phyloP scores from a whole-genome alignment of 2,797 vertebrate genomes.

The Hippoglossus hippoglossus region DNA sequence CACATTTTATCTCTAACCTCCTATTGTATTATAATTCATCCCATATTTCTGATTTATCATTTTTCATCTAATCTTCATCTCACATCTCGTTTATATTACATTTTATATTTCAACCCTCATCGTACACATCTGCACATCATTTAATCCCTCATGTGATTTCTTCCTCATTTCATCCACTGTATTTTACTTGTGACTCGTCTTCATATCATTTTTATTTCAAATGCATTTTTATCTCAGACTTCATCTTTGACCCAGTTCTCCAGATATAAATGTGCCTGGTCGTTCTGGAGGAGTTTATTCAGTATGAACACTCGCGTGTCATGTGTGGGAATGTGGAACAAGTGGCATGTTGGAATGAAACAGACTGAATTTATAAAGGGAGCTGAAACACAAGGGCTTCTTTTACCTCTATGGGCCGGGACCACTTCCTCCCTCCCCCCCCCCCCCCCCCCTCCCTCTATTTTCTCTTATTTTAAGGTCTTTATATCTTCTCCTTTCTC shows the following conservation, averaged over 20 bases:
- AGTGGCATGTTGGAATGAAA: conserved; percentile 31
- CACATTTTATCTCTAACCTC: too few relatives aligned
- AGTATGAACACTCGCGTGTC: background rate
- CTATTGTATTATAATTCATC: too few relatives aligned
- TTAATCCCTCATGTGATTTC: background rate
- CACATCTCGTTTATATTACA: background rate
- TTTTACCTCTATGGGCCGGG: conserved; percentile 70
- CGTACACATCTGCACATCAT: background rate
- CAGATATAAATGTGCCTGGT: too few relatives aligned
- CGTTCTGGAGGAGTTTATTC: background rate
- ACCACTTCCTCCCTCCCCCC: conserved; percentile 48
- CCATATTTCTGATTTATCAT: background rate
- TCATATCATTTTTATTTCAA: background rate
- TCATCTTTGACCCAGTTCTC: too few relatives aligned
- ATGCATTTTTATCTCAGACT: too few relatives aligned
- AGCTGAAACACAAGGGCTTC: conserved; percentile 74
- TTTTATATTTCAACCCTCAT: too few relatives aligned
- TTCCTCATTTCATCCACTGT: background rate
- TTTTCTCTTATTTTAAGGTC: conserved; percentile 49
- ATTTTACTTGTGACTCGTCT: too few relatives aligned
- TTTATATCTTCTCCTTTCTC: conserved; percentile 42
- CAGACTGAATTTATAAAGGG: conserved; percentile 37
- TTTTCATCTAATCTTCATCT: background rate
- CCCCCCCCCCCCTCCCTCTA: background rate
- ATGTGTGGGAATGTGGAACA: conserved; percentile 27